phyloP scores from a whole-genome alignment of 2,113 vertebrate genomes.

The Nothocercus julius region DNA sequence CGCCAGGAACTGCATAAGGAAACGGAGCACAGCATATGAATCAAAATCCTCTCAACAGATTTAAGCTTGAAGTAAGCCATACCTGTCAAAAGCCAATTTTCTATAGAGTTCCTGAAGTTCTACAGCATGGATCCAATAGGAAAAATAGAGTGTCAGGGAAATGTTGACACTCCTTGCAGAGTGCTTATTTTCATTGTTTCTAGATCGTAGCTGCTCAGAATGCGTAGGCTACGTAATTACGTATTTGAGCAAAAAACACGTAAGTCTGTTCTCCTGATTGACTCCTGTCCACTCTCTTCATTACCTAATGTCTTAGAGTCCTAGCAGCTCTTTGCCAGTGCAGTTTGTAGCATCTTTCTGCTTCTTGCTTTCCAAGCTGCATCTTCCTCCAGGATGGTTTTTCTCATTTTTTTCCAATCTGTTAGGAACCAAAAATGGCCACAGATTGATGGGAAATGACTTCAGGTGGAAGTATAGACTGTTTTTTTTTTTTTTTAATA shows the following conservation, averaged over 20 bases:
- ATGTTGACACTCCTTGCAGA: background rate
- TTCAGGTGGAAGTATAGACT: background rate
- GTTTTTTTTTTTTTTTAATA: too few relatives aligned
- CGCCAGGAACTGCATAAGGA: background rate
- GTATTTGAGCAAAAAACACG: background rate
- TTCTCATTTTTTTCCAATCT: background rate
- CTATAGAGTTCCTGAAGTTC: background rate
- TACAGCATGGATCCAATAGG: background rate
- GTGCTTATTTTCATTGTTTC: background rate
- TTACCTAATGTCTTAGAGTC: background rate
- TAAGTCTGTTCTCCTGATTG: background rate
- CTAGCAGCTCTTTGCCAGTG: background rate
- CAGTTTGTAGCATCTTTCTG: background rate
- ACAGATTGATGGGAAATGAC: background rate
- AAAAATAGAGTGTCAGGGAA: background rate
- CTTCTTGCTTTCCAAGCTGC: background rate
- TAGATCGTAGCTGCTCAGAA: background rate
- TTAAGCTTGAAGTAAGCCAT: background rate
- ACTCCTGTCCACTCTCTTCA: background rate
- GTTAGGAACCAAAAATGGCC: background rate
- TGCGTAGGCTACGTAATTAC: background rate
- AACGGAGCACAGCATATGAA: background rate
- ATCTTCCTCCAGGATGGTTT: background rate
- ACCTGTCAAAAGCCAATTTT: background rate
- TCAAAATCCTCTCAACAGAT: background rate